Base-by-base conservation (phyloP, 1,140 invertebrate genomes). In the Aporrectodea caliginosa region DNA sequence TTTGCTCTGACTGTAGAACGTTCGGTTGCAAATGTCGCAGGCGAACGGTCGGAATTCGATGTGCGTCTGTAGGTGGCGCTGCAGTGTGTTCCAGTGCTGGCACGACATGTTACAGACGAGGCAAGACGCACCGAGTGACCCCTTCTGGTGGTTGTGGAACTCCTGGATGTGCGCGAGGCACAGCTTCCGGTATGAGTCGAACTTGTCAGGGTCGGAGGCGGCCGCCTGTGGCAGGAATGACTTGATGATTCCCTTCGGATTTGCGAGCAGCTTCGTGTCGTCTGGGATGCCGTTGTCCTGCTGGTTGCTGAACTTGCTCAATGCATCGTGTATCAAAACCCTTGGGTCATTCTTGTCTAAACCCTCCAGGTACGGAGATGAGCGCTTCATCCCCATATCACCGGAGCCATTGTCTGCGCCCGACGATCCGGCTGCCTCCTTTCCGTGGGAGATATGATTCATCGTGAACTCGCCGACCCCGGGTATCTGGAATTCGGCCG, bases 61-160 rank as follows among this genome's bases (percentile, higher is more conserved):
- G 33, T 80, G 79, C 0, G 75, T 77, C 58, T 80, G 75, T 31
- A 80, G 75, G 69, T 80, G 79, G 31, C 75, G 75, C n/a, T 72
- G 74, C 2, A 80, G 75, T 1, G 34, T 71, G 32, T 73, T 43
- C 75, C 74, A 80, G 58, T 70, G 32, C 14, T 43, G 58, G 69
- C 58, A 80, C 35, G 34, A 16, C 16, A 35, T 30, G 35, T 77
- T 58, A 32, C 79, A 80, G 29, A 80, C 35, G 14, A 78, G 79
- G 58, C 79, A 80, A 16, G 70, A 6, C 2, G 73, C 31, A 2
- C 30, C 34, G 43, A 58, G 43, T 0, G 73, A n/a, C n/a, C 73
- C 73, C 16, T 74, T 74, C 73, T 74, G 73, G 34, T 34, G 34
- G 33, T 74, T 74, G 22, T 74, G 73, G 34, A 74, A 74, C n/a